These are phyloP conservation scores for Chrysaora quinquecirrha DNA, from an alignment of 30 jellyfish, hydroid and myxozoan genomes.

Conservation along the genomic window DNA sequence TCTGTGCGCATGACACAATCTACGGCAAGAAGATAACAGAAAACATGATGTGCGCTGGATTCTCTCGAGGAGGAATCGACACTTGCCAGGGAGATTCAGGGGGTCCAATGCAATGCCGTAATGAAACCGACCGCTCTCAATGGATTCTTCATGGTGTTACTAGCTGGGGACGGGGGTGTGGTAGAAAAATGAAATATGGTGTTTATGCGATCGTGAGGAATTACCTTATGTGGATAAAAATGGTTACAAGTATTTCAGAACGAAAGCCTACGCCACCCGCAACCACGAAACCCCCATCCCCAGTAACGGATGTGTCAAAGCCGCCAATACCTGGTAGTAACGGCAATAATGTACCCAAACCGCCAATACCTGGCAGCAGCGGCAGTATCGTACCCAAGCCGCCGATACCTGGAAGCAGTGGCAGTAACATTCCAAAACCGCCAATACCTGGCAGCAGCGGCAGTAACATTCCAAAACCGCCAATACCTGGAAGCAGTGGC, in stretches of 20 bases:
- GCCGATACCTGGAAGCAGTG: conserved; percentile 41
- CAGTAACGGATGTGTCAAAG: conserved; percentile 52
- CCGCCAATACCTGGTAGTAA: conserved; percentile 59
- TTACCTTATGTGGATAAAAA: conserved; percentile 66
- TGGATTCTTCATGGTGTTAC: conserved; percentile 87
- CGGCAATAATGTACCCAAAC: neutral
- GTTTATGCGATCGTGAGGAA: conserved; percentile 87
- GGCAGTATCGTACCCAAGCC: conserved; percentile 39
- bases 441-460: too few relatives aligned
- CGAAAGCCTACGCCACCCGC: conserved; percentile 14
- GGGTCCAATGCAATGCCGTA: conserved; percentile 91
- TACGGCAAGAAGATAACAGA: conserved; percentile 70
- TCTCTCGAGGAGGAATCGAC: conserved; percentile 78
- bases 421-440: neutral
- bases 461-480: too few relatives aligned
- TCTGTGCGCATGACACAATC: conserved; percentile 69
- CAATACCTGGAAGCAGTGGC: too few relatives aligned
- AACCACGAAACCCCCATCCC: conserved; percentile 24
- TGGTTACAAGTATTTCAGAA: conserved; percentile 25
- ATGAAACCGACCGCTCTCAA: conserved; percentile 40
- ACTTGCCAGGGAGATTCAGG: conserved; percentile 94
- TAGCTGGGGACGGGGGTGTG: conserved; percentile 99
- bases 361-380: neutral
- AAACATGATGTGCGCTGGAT: conserved; percentile 96
- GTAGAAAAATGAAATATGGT: conserved; percentile 82